Percentiles rank a stretch among this genome's conserved stretches.
phyloP scores from a whole-genome alignment of 2,888 invertebrate species.

The Philereme transversata region DNA sequence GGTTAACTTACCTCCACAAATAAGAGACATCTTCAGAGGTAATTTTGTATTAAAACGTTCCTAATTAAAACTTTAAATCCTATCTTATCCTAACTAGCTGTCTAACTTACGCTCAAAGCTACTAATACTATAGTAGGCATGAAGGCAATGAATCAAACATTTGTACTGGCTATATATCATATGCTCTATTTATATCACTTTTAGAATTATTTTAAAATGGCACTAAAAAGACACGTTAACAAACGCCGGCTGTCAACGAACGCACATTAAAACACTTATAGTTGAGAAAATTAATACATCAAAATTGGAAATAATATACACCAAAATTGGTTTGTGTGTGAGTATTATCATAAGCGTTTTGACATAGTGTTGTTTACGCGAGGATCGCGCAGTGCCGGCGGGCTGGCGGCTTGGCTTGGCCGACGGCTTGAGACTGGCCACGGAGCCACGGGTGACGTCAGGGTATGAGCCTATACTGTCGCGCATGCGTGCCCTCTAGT shows the following conservation, averaged over 20 bases:
- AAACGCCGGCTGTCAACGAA: constrained; percentile 29
- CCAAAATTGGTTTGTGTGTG: constrained; percentile 46
- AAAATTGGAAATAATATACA: constrained; percentile 70
- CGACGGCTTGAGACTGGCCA: constrained; percentile 56
- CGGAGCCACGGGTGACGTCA: constrained; percentile 56
- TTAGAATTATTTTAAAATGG: constrained; percentile 66
- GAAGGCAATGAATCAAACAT: constrained; percentile 76
- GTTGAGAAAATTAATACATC: constrained; percentile 71
- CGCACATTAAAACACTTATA: constrained; percentile 36
- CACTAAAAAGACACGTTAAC: constrained; percentile 79
- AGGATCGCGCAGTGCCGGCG: constrained; percentile 53
- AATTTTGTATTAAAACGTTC: constrained; percentile 50
- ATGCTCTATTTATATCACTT: constrained; percentile 68
- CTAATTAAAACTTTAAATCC: constrained; percentile 42
- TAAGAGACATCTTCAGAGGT: constrained; percentile 68
- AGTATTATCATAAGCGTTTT: constrained; percentile 43
- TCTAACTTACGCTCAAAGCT: constrained; percentile 69
- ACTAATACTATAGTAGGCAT: constrained; percentile 66
- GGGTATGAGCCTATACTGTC: constrained; percentile 38
- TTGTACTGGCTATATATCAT: constrained; percentile 78
- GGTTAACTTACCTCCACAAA: constrained; percentile 76
- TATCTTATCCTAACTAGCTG: constrained; percentile 66
- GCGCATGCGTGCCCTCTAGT: constrained; percentile 46
- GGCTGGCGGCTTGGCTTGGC: constrained; percentile 54
- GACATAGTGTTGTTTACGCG: constrained; percentile 64